Evolutionary conservation across 2,113 vertebrate species (phyloP).

Genomic region (Rhombomys opimus): DNA sequence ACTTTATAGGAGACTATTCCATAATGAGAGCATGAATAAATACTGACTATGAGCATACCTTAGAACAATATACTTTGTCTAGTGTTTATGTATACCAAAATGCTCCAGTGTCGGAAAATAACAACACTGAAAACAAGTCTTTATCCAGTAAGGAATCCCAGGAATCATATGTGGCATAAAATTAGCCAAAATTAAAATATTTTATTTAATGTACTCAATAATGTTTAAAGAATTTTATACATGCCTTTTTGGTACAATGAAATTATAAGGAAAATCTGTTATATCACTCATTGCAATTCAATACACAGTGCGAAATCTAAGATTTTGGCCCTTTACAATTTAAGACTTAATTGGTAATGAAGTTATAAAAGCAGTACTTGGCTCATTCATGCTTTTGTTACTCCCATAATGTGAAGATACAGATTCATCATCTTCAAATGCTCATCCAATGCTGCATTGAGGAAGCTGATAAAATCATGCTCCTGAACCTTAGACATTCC

Average conservation of each 20-base stretch:
- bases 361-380: not conserved
- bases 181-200: not conserved
- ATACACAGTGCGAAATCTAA: not conserved
- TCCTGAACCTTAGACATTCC: too few species aligned
- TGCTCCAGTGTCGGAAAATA: not conserved
- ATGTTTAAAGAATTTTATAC: not conserved
- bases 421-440: too few species aligned
- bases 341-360: not conserved
- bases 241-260: not conserved
- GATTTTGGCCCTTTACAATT: not conserved
- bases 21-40: not conserved
- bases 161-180: not conserved
- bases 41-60: not conserved
- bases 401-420: not conserved
- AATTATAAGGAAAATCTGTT: not conserved
- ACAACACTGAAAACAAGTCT: not conserved
- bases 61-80: not conserved
- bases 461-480: not conserved
- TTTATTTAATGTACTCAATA: conserved; percentile 8
- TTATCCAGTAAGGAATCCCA: not conserved
- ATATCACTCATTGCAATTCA: not conserved
- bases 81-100: not conserved
- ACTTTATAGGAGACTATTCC: not conserved
- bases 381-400: not conserved
- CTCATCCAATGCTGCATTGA: too few species aligned